Percentiles rank a stretch among this genome's conserved stretches.
phyloP scores from a whole-genome alignment of 2,797 vertebrate species.

The Chelmon rostratus region DNA sequence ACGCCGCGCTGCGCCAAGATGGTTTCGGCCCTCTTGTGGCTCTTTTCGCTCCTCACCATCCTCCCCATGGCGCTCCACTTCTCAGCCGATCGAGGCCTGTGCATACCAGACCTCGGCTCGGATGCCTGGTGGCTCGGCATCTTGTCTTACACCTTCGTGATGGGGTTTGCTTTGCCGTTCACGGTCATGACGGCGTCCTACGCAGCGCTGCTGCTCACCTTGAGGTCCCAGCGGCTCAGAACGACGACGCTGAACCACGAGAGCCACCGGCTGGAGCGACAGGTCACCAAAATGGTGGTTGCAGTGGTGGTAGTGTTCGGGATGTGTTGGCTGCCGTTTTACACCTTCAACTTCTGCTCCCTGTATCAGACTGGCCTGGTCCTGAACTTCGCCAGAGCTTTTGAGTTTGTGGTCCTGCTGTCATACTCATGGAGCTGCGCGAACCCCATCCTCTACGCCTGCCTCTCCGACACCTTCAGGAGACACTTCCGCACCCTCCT shows the following conservation, averaged over 20 bases:
- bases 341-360: slow-evolving; percentile 85
- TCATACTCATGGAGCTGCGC: slow-evolving; percentile 88
- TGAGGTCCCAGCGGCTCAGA: slow-evolving; percentile 57
- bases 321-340: slow-evolving; percentile 88
- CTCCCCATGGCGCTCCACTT: slow-evolving; percentile 87
- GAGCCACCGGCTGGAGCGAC: slow-evolving; percentile 73
- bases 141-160: slow-evolving; percentile 83
- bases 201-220: slow-evolving; percentile 70
- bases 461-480: slow-evolving; percentile 83
- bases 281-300: slow-evolving; percentile 86
- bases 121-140: slow-evolving; percentile 79
- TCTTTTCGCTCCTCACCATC: slow-evolving; percentile 84
- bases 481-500: slow-evolving; percentile 81
- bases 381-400: slow-evolving; percentile 70
- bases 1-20: slow-evolving; percentile 79
- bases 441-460: slow-evolving; percentile 87
- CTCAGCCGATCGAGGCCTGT: slow-evolving; percentile 70
- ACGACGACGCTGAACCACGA: slow-evolving; percentile 30
- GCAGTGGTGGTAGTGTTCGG: slow-evolving; percentile 83
- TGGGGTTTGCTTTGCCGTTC: slow-evolving; percentile 85
- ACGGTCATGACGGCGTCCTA: slow-evolving; percentile 80
- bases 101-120: slow-evolving; percentile 65
- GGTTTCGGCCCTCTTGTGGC: slow-evolving; percentile 80
- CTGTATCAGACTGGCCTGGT: slow-evolving; percentile 46
- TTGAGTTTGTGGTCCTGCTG: slow-evolving; percentile 83